phyloP scores from a whole-genome alignment of 37 sponge, comb jelly and placozoan genomes.

The Cliona cf. orientalis region DNA sequence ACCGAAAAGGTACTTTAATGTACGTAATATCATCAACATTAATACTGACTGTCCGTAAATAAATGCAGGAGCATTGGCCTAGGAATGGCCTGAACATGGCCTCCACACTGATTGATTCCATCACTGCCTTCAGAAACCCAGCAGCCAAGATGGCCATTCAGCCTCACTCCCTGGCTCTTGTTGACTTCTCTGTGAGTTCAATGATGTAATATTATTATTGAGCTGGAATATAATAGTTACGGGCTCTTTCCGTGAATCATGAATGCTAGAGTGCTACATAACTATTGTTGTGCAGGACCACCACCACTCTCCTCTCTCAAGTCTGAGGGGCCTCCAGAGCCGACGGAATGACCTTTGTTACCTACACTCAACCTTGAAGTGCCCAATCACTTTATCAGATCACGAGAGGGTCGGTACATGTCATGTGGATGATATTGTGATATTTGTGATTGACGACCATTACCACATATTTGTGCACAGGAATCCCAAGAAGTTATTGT shows the following conservation, averaged over 20 bases:
- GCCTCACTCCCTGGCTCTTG: neutral
- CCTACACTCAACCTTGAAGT: slow-evolving; percentile 27
- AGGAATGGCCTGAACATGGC: slow-evolving; percentile 37
- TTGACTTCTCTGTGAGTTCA: neutral
- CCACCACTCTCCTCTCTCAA: neutral
- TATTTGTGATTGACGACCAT: too few relatives aligned
- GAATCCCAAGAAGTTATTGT: slow-evolving; percentile 53
- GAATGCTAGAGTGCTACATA: too few relatives aligned
- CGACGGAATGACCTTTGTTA: slow-evolving; percentile 26
- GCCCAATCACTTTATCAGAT: slow-evolving; percentile 28
- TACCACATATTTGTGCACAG: too few relatives aligned
- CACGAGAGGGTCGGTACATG: slow-evolving; percentile 33
- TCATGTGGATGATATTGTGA: neutral
- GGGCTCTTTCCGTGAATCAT: neutral
- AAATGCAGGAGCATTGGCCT: slow-evolving; percentile 54
- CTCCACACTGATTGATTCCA: slow-evolving; percentile 8
- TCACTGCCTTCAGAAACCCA: slow-evolving; percentile 15
- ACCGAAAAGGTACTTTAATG: slow-evolving; percentile 35
- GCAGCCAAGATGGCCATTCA: slow-evolving; percentile 18
- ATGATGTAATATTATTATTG: slow-evolving; percentile 2
- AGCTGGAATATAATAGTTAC: too few relatives aligned
- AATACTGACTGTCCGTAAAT: neutral
- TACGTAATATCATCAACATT: neutral
- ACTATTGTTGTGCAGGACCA: neutral
- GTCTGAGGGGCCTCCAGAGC: slow-evolving; percentile 19